A percentile compares a stretch with the other conserved stretches of the same genome.
phyloP scores from a whole-genome alignment of 2,888 invertebrate genomes.

The Acleris cristana region DNA sequence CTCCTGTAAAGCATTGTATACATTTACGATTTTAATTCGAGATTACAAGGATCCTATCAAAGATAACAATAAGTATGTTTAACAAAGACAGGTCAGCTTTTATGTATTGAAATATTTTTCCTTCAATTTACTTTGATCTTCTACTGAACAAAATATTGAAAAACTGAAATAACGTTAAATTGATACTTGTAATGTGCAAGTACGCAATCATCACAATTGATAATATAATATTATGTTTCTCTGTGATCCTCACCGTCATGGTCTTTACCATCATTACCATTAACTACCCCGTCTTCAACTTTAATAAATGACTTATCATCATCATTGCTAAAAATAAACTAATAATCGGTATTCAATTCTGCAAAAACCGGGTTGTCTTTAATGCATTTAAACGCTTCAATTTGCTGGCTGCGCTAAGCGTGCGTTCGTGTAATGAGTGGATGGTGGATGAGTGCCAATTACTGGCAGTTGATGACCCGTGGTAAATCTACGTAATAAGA shows the following conservation, averaged over 20 bases:
- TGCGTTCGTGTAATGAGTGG: conserved; percentile 28
- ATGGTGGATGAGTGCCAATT: conserved; percentile 16
- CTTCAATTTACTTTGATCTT: no score
- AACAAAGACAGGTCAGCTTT: neutral
- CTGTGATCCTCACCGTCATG: neutral
- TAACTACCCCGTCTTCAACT: neutral
- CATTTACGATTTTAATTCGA: neutral
- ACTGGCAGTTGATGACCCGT: conserved; percentile 13
- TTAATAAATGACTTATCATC: conserved; percentile 2
- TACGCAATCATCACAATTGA: no score
- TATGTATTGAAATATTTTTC: neutral
- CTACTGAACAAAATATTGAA: no score
- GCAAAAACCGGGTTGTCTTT: conserved; percentile 14
- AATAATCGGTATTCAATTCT: conserved; percentile 20
- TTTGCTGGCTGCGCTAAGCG: conserved; percentile 16
- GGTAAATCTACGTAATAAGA: no score
- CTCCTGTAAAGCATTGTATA: neutral
- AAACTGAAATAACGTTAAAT: no score
- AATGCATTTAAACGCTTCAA: conserved; percentile 34
- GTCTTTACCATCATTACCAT: neutral
- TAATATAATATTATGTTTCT: no score
- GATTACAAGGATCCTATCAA: neutral
- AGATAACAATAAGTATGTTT: neutral
- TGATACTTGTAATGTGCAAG: no score
- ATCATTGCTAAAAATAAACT: conserved; percentile 15